Percentiles rank a stretch among this genome's conserved stretches.
phyloP scores from a whole-genome alignment of 2,797 vertebrate genomes.

The Molothrus ater region DNA sequence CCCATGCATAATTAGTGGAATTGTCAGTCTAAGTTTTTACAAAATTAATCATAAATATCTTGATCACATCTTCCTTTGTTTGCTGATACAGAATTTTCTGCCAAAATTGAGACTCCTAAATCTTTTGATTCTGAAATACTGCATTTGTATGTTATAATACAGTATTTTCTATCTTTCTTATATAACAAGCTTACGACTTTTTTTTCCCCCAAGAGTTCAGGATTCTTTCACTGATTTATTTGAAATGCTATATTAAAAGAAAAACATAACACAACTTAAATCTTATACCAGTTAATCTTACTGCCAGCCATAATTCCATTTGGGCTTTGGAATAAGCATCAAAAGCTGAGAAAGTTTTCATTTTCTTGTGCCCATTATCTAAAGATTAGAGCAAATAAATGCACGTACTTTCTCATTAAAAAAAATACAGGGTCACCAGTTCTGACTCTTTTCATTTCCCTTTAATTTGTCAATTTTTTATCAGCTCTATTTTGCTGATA shows the following conservation, averaged over 20 bases:
- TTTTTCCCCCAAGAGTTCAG: not conserved
- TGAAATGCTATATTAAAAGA: not conserved
- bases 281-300: not conserved
- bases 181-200: not conserved
- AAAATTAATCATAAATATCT: not conserved
- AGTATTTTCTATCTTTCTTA: not conserved
- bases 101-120: not conserved
- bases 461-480: not conserved
- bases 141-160: not conserved
- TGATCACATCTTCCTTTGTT: not conserved
- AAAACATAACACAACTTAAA: not conserved
- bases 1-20: not conserved
- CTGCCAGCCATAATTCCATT: not conserved
- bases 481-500: not conserved
- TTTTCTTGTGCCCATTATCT: not conserved
- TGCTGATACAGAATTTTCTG: not conserved
- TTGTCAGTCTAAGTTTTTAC: not conserved
- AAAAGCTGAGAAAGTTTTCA: not conserved
- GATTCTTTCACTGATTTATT: not conserved
- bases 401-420: not conserved
- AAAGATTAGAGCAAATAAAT: conserved; percentile 18
- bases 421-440: not conserved
- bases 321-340: not conserved
- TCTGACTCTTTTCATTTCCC: not conserved
- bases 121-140: not conserved